Base-by-base conservation (phyloP, 2,888 invertebrate species). In the Leptopterna dolabrata region DNA sequence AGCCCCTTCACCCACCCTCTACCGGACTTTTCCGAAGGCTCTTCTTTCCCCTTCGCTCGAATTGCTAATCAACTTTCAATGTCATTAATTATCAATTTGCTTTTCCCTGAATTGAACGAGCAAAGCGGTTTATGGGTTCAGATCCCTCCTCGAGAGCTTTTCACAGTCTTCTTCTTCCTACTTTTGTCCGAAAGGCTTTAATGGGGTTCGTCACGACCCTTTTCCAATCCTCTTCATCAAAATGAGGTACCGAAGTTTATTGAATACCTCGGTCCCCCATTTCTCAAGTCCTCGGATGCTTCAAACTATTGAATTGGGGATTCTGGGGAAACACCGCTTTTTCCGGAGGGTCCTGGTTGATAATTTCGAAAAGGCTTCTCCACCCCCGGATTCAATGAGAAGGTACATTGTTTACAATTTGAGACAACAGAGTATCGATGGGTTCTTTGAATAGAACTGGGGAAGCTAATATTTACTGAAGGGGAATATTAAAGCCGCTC, bases 61-160 rank as follows among this genome's bases (percentile, higher is more conserved):
- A 85, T 85, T 73, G 85, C 85, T 85, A 85, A 85, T 85, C 85
- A 85, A 85, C 85, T 85, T 85, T 73, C 85, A 85, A 85, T 85
- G 85, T 76, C 85, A 85, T 85, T 85, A 85, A 85, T 85, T 85
- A 85, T 85, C 85, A 85, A 85, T 85, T 85, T 85, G 76, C 73
- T 45, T 43, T 36, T 45, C 14, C 47, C 51, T 47, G 85, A 83
- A 83, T 71, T 83, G 83, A 76, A 85, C 30, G 85, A 29, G 85
- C n/a, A 85, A 85, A 85, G 85, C 85, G 85, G 85, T 85, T 85
- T 85, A 73, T 73, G 85, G 9, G 85, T 76, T 73, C 85, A 30
- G 36, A 76, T 13, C 43, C 78, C 45, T 7, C 36, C 24, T 63
- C 63, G 63, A 63, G 63, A 63, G 63, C 63, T 63, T 63, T 63